These are phyloP conservation scores for Sebastes steindachneri DNA, from an alignment of 2,797 vertebrate genomes.

Conservation along the genomic window DNA sequence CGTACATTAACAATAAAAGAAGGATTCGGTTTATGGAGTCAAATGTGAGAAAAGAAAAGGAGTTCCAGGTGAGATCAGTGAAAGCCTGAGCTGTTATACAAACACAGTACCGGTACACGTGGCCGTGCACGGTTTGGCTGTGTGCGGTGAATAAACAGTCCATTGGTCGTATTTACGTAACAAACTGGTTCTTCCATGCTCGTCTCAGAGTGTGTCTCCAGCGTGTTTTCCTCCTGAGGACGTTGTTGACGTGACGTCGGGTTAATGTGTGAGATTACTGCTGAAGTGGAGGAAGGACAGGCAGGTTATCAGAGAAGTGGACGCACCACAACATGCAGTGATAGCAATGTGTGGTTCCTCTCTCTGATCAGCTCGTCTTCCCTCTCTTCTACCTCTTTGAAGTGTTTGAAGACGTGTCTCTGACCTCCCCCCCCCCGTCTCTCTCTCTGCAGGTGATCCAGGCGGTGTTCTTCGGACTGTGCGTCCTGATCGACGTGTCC, in stretches of 20 bases:
- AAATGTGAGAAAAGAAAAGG: no score
- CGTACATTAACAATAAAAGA: no score
- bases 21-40: no score
- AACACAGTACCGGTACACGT: neutral
- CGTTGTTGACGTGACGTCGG: neutral
- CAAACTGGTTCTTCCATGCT: neutral
- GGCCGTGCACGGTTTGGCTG: no score
- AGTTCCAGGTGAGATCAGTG: neutral
- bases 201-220: neutral
- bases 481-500: slow-evolving; percentile 95
- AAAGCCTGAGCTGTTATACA: neutral
- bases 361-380: no score
- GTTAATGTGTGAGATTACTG: neutral
- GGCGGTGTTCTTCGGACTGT: slow-evolving; percentile 95
- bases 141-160: no score
- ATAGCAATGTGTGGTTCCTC: neutral
- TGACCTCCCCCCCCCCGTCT: neutral
- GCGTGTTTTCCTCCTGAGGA: neutral
- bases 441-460: slow-evolving; percentile 90
- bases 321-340: neutral
- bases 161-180: neutral
- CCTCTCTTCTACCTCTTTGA: neutral
- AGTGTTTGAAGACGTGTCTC: neutral
- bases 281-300: neutral
- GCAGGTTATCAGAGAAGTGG: neutral